Percentiles rank a stretch among this genome's conserved stretches.
Evolutionary conservation across 2,113 vertebrate genomes (phyloP).

Genomic region (Rhipidura dahli): DNA sequence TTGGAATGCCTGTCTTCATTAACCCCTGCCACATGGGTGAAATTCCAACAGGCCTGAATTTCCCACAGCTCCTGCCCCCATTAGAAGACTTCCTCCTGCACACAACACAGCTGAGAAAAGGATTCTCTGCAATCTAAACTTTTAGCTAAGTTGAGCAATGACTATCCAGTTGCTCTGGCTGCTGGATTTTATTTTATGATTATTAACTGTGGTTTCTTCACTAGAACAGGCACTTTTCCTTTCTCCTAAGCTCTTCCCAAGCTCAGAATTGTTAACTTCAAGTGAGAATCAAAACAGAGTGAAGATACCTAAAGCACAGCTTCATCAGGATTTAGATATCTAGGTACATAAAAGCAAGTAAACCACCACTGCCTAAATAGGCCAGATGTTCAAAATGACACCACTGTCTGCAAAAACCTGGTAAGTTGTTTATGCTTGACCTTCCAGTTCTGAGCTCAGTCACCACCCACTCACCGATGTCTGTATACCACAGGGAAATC

Average conservation of each 20-base stretch:
- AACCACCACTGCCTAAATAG: not conserved
- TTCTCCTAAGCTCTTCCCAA: not conserved
- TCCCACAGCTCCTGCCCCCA: not conserved
- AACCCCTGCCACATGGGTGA: not conserved
- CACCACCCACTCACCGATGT: not conserved
- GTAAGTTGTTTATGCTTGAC: not conserved
- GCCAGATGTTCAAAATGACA: not conserved
- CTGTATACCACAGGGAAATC: not conserved
- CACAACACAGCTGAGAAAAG: not conserved
- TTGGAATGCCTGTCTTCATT: not conserved
- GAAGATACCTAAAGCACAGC: not conserved
- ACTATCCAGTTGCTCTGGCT: not conserved
- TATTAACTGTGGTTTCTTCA: not conserved
- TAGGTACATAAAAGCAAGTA: not conserved
- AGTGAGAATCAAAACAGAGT: not conserved
- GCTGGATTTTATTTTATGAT: not conserved
- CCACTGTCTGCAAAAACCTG: not conserved
- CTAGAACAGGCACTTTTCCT: not conserved
- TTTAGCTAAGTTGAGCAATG: not conserved
- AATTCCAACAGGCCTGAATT: not conserved
- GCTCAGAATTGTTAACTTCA: not conserved
- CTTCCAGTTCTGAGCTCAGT: not conserved
- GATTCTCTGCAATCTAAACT: not conserved
- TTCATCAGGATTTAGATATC: not conserved
- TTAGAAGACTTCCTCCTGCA: not conserved